Evolutionary conservation across 1,140 invertebrate species (phyloP).

Genomic region (Micrasema minimum): DNA sequence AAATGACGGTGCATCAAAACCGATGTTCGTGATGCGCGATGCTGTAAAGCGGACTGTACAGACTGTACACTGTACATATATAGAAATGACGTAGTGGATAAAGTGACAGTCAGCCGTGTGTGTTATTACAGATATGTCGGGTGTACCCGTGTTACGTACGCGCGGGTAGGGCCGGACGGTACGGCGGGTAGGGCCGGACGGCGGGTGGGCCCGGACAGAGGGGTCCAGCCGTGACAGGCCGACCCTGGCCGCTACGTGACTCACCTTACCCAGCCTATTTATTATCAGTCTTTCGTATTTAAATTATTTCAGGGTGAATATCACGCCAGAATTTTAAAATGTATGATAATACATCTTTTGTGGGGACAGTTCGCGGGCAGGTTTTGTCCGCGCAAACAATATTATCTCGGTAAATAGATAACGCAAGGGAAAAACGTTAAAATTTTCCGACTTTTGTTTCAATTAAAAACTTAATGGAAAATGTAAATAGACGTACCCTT

Average conservation of each 20-base stretch:
- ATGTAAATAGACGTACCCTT: too few relatives aligned
- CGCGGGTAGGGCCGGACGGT: not conserved
- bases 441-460: not conserved
- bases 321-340: constrained; percentile 19
- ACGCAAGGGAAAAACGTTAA: not conserved
- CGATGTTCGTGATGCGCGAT: too few relatives aligned
- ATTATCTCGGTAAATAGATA: constrained; percentile 11
- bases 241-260: constrained; percentile 16
- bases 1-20: too few relatives aligned
- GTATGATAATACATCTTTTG: not conserved
- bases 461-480: not conserved
- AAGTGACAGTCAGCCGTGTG: constrained; percentile 6
- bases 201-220: not conserved
- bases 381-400: not conserved
- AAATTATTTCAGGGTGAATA: constrained; percentile 47
- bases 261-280: constrained; percentile 14
- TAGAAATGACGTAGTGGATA: too few relatives aligned
- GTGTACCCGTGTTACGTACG: not conserved
- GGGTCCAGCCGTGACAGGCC: not conserved
- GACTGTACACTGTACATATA: too few relatives aligned
- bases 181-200: not conserved
- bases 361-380: not conserved
- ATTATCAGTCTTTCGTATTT: constrained; percentile 37
- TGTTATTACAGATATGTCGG: constrained; percentile 19
- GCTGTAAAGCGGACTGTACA: too few relatives aligned